Evolutionary conservation across 1,140 invertebrate genomes (phyloP).

Genomic region (Trichomalopsis sarcophagae): DNA sequence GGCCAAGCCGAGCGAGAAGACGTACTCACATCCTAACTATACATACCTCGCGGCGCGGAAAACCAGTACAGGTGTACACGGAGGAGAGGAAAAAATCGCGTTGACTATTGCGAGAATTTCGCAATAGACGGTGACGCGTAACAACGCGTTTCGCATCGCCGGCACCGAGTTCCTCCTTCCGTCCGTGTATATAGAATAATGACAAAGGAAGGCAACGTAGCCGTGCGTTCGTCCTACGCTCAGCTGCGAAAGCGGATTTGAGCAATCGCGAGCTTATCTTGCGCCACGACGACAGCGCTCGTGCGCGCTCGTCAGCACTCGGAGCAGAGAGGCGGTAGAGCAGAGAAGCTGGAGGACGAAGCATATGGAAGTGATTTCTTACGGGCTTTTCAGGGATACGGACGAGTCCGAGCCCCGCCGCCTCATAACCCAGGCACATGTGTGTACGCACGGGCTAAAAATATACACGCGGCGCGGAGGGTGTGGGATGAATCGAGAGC

Average conservation of each 20-base stretch:
- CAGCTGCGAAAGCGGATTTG: background rate
- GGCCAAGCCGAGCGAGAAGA: background rate
- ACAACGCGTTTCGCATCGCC: too few species aligned
- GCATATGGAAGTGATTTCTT: conserved; percentile 47
- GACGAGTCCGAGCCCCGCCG: background rate
- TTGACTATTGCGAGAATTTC: too few species aligned
- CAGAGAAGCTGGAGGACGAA: background rate
- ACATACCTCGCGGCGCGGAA: too few species aligned
- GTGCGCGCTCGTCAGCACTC: background rate
- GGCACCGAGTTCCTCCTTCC: too few species aligned
- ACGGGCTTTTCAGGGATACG: background rate
- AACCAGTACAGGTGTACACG: too few species aligned
- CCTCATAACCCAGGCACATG: background rate
- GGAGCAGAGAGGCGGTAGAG: background rate
- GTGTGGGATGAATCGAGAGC: background rate
- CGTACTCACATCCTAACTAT: background rate
- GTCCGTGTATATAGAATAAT: too few species aligned
- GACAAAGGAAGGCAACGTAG: too few species aligned
- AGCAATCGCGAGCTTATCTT: conserved; percentile 27
- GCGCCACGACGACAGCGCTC: background rate
- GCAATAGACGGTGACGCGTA: too few species aligned
- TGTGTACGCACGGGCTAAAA: conserved; percentile 1
- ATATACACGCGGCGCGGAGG: background rate
- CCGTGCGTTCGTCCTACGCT: background rate
- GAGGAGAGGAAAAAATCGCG: too few species aligned